Conservation (phyloP, 2,797 vertebrate genomes). For the Novumbra hubbsi region DNA sequence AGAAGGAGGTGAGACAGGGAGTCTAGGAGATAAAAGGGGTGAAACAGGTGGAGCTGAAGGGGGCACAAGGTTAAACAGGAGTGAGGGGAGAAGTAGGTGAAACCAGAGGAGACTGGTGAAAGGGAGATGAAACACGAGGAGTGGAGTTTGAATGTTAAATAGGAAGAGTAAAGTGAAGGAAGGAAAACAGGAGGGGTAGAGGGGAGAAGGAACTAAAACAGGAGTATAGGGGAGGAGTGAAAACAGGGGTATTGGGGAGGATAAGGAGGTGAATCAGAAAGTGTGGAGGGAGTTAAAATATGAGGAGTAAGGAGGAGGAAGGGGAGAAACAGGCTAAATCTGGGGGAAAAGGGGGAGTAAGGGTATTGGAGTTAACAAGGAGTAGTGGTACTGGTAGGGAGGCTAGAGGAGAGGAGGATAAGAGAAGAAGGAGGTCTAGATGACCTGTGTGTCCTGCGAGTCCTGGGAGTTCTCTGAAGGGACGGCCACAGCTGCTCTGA, state of each 20-base stretch:
- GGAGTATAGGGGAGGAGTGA: slow-evolving; percentile 1
- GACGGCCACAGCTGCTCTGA: not conserved
- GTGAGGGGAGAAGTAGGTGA: too few species aligned
- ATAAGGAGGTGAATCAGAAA: slow-evolving; percentile 24
- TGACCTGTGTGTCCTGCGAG: too few species aligned
- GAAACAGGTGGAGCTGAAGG: too few species aligned
- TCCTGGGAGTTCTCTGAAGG: not conserved
- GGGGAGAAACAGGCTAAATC: not conserved
- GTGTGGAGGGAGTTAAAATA: slow-evolving; percentile 33
- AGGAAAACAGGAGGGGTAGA: slow-evolving; percentile 45
- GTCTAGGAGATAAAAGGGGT: slow-evolving; percentile 38
- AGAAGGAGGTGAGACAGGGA: slow-evolving; percentile 51
- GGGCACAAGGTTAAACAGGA: too few species aligned
- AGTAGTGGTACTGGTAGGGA: too few species aligned
- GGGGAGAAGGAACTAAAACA: slow-evolving; percentile 42
- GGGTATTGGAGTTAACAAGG: too few species aligned
- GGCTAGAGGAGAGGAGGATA: too few species aligned
- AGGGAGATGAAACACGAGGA: slow-evolving; percentile 29
- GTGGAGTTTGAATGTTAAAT: too few species aligned
- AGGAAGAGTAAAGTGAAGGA: too few species aligned
- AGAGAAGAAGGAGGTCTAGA: too few species aligned
- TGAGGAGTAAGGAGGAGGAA: not conserved
- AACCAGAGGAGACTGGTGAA: slow-evolving; percentile 10
- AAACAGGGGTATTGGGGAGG: slow-evolving; percentile 11
- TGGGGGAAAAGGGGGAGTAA: too few species aligned